A percentile compares a stretch with the other conserved stretches of the same genome.
Evolutionary conservation across 1,140 invertebrate species (phyloP).

Genomic region (Hypothenemus hampei): DNA sequence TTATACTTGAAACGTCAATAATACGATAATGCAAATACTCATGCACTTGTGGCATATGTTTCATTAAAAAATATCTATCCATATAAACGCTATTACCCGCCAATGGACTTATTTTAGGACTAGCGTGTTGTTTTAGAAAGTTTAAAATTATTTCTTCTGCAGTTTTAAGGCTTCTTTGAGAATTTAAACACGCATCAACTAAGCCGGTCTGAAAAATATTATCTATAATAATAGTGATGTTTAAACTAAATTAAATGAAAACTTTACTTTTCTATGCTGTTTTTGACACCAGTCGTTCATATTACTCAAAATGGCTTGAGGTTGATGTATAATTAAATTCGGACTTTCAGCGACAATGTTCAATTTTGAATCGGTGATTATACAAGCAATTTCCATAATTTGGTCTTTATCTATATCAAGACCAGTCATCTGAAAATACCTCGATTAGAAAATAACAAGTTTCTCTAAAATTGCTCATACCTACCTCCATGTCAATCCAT

Average conservation of each 20-base stretch:
- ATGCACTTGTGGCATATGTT: conserved; percentile 70
- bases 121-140: conserved; percentile 68
- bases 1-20: conserved; percentile 87
- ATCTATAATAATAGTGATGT: neutral
- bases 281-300: conserved; percentile 82
- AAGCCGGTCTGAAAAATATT: conserved; percentile 62
- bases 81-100: conserved; percentile 88
- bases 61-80: conserved; percentile 73
- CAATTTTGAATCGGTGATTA: conserved; percentile 79
- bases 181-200: conserved; percentile 62
- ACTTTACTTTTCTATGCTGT: conserved; percentile 69
- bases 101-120: conserved; percentile 59
- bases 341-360: conserved; percentile 74
- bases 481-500: conserved; percentile 45
- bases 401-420: conserved; percentile 70
- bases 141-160: conserved; percentile 69
- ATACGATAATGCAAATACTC: conserved; percentile 87
- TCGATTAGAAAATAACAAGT: neutral
- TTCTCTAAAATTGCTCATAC: neutral
- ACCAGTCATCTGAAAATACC: conserved; percentile 42
- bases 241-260: neutral
- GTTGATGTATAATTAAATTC: conserved; percentile 76
- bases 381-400: conserved; percentile 83
- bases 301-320: conserved; percentile 61
- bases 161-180: conserved; percentile 57